These are phyloP conservation scores for Piprites chloris DNA, from an alignment of 2,113 vertebrate genomes.

Conservation along the genomic window DNA sequence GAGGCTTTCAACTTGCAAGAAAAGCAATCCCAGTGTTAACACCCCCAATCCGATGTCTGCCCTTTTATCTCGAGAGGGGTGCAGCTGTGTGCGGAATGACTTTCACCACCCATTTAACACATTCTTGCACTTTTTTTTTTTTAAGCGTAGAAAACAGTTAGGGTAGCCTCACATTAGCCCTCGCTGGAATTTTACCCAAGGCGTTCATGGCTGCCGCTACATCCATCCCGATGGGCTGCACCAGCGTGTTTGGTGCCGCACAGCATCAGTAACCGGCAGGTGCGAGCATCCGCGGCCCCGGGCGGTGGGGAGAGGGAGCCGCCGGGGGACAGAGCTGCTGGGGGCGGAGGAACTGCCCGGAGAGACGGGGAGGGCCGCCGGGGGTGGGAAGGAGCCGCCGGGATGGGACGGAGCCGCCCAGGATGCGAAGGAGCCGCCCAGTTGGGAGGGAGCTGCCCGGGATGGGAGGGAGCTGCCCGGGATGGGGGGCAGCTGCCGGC, in stretches of 20 bases:
- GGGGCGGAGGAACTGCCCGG: not conserved
- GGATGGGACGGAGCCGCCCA: too few relatives aligned
- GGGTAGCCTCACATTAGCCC: not conserved
- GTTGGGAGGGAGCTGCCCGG: too few relatives aligned
- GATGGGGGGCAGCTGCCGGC: too few relatives aligned
- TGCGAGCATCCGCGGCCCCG: too few relatives aligned
- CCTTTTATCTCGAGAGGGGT: not conserved
- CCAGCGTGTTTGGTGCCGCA: rapidly evolving
- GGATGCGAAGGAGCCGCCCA: too few relatives aligned
- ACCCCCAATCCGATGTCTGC: not conserved
- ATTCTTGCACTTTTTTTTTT: too few relatives aligned
- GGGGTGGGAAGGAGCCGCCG: not conserved
- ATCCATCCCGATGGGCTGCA: rapidly evolving
- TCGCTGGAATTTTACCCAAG: not conserved
- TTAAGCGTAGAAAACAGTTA: not conserved
- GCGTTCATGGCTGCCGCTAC: not conserved
- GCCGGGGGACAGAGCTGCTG: not conserved
- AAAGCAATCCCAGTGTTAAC: not conserved
- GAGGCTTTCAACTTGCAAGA: not conserved
- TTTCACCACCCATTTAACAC: not conserved
- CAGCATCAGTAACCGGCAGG: rapidly evolving
- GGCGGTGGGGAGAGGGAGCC: not conserved
- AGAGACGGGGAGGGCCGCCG: rapidly evolving
- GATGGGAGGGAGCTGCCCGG: too few relatives aligned
- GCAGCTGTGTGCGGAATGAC: not conserved